These are phyloP conservation scores for Zaprionus taronus DNA, from an alignment of 1,140 invertebrate species.

Conservation along the genomic window DNA sequence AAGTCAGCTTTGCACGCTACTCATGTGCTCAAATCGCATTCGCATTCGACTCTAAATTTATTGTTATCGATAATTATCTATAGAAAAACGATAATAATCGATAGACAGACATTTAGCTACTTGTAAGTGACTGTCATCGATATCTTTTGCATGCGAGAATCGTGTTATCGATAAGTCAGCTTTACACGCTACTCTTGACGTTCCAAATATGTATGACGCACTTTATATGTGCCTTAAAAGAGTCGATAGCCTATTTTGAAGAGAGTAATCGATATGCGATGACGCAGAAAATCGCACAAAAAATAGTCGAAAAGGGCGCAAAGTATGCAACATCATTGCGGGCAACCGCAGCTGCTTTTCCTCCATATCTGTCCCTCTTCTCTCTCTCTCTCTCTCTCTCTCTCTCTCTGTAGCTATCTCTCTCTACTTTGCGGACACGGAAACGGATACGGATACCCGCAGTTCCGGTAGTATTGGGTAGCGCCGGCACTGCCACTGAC, in stretches of 20 bases:
- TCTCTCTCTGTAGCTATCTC: not conserved
- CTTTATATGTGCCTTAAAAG: not conserved
- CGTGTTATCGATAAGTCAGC: not conserved
- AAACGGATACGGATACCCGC: constrained; percentile 46
- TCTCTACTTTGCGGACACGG: constrained; percentile 12
- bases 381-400: not conserved
- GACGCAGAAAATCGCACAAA: not conserved
- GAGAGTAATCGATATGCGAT: not conserved
- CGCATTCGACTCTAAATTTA: no score
- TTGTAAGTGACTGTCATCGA: no score
- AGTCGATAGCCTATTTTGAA: not conserved
- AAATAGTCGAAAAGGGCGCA: not conserved
- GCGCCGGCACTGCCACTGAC: not conserved
- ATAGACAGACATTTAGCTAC: no score
- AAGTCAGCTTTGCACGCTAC: not conserved
- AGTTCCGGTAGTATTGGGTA: constrained; percentile 30
- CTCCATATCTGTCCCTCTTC: not conserved
- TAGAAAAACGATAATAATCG: no score
- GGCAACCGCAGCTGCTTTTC: not conserved
- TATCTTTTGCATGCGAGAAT: not conserved
- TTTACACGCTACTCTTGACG: no score
- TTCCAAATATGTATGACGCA: not conserved
- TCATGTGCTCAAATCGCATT: no score
- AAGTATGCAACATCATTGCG: constrained; percentile 9
- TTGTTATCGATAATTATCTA: no score